Evolutionary conservation across 2,113 vertebrate genomes (phyloP).

Genomic region (Phylloscopus whistleri): DNA sequence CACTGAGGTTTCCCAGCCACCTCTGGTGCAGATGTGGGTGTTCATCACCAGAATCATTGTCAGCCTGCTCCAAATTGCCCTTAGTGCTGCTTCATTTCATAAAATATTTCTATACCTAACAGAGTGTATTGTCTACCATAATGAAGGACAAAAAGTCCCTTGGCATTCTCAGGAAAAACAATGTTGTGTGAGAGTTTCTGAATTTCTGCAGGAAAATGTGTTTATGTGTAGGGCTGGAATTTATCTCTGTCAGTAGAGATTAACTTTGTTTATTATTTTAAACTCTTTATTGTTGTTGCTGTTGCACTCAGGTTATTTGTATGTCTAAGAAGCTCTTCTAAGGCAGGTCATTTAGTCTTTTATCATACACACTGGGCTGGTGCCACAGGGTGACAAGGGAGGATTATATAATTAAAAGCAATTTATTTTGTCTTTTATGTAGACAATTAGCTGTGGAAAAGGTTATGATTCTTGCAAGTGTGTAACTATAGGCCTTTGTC

Average conservation of each 20-base stretch:
- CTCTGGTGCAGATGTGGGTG: slow-evolving; percentile 59
- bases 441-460: background rate
- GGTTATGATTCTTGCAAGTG: background rate
- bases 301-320: background rate
- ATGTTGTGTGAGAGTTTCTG: background rate
- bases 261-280: background rate
- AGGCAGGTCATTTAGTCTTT: background rate
- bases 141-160: background rate
- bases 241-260: background rate
- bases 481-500: background rate
- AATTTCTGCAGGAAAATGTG: background rate
- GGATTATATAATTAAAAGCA: background rate
- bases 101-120: slow-evolving; percentile 1
- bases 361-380: background rate
- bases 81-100: slow-evolving; percentile 28
- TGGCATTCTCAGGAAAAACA: background rate
- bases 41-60: slow-evolving; percentile 47
- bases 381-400: background rate
- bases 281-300: background rate
- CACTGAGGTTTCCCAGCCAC: slow-evolving; percentile 1
- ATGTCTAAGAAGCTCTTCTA: background rate
- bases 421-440: background rate
- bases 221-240: background rate
- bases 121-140: background rate
- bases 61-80: slow-evolving; percentile 62